Evolutionary conservation across 2,888 invertebrate genomes (phyloP).

Genomic region (Empis stercorea): DNA sequence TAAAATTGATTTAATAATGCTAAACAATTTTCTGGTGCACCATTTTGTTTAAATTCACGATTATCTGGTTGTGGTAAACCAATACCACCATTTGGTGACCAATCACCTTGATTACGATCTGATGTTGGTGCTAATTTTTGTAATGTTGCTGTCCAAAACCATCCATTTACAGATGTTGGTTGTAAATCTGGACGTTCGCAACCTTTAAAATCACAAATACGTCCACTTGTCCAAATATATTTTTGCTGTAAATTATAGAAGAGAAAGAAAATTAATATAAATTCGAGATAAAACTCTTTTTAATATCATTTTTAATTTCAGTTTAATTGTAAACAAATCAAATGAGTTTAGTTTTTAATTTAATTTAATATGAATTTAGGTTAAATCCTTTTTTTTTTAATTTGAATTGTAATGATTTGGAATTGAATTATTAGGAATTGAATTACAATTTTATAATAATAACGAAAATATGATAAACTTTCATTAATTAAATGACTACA

Average conservation of each 20-base stretch:
- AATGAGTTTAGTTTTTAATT: too few relatives aligned
- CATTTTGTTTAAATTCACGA: constrained; percentile 67
- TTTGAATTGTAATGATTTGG: too few relatives aligned
- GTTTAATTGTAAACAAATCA: too few relatives aligned
- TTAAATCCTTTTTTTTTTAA: too few relatives aligned
- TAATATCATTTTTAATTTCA: too few relatives aligned
- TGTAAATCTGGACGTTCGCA: constrained; percentile 76
- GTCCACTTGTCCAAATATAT: constrained; percentile 86
- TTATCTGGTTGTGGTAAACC: constrained; percentile 81
- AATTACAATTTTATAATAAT: too few relatives aligned
- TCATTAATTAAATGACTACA: too few relatives aligned
- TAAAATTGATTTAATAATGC: constrained; percentile 82
- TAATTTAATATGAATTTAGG: too few relatives aligned
- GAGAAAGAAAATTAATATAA: constrained; percentile 1
- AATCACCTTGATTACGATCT: constrained; percentile 72
- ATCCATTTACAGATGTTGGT: constrained; percentile 68
- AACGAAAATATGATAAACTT: too few relatives aligned
- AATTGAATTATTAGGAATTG: too few relatives aligned
- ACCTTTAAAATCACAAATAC: constrained; percentile 80
- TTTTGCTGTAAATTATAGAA: constrained; percentile 47
- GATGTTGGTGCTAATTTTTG: constrained; percentile 74
- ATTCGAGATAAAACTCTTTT: too few relatives aligned
- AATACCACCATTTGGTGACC: constrained; percentile 78
- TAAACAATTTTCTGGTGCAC: constrained; percentile 74
- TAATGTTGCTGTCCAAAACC: constrained; percentile 85